A percentile compares a stretch with the other conserved stretches of the same genome.
Evolutionary conservation across 2,888 invertebrate genomes (phyloP).

Genomic region (Diogma glabrata): DNA sequence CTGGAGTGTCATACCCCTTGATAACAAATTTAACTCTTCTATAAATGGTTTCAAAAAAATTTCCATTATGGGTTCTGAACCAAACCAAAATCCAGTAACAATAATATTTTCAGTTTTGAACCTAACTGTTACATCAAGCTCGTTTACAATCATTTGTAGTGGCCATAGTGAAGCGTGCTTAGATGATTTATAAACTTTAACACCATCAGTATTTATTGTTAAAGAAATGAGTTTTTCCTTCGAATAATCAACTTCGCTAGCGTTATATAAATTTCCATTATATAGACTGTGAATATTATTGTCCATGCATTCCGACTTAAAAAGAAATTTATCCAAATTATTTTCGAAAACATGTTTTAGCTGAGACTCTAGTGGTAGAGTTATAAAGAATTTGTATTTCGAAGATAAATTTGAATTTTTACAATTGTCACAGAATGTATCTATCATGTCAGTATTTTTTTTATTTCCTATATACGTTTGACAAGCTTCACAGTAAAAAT

Average conservation of each 20-base stretch:
- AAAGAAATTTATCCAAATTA: background rate
- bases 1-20: background rate
- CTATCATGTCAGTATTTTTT: background rate
- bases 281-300: background rate
- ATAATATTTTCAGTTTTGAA: slow-evolving; percentile 8
- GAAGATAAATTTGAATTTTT: background rate
- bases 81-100: background rate
- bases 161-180: slow-evolving; percentile 8
- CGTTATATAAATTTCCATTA: slow-evolving; percentile 2
- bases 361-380: background rate
- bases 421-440: background rate
- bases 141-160: background rate
- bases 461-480: background rate
- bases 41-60: slow-evolving; percentile 6
- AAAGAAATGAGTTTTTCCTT: background rate
- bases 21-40: slow-evolving; percentile 3
- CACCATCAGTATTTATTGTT: slow-evolving; percentile 6
- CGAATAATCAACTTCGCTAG: background rate
- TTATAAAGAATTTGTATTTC: background rate
- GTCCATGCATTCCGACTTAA: background rate
- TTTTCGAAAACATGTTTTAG: background rate
- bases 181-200: background rate
- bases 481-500: background rate
- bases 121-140: background rate
- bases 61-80: background rate